Base-by-base conservation (phyloP, 2,888 invertebrate genomes). In the Himalopsyche anomala region DNA sequence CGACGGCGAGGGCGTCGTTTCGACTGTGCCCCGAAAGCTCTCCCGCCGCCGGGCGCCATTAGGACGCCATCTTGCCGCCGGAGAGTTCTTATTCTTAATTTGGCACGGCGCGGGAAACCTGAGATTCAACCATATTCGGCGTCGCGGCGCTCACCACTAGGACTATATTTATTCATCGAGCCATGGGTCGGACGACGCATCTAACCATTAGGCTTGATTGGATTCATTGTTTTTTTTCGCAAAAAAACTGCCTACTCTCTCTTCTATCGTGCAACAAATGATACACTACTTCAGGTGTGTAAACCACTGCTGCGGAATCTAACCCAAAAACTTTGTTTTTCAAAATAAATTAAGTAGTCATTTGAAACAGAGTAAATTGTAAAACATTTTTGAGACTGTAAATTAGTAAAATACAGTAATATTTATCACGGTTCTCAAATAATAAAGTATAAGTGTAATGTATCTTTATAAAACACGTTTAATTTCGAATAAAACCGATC, bases 51-150 rank as follows among this genome's bases (percentile, higher is more conserved):
- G 62, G 89, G 89, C 90, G 88, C 90, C 90, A 89, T 90, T 90
- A 90, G 91, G 90, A 91, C 91, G 91, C 91, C 81, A 82, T 79
- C 74, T 38, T 80, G 55, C 56, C 55, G 81, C 51, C 79, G 84
- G 86, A 84, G 94, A 93, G 93, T 94, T 94, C 94, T 94, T 92
- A 93, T 94, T 94, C 94, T 94, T 92, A 93, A 94, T 94, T 94
- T 94, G 94, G 94, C 90, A 89, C 90, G 93, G 93, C 83, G 81
- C 92, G 92, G 92, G 95, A 94, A 95, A 95, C 94, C 93, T 94
- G 95, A 95, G 94, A 94, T 94, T 95, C 94, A 93, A 92, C 95
- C 94, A 92, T 94, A 95, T 94, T 94, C 92, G 95, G 95, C 91
- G 92, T 92, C 93, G 92, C 91, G 91, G 90, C 90, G 90, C 89